Evolutionary conservation across 2,888 invertebrate species (phyloP), one percentile per base, ranked within the genome.

Genomic region (Caenorhabditis panamensis): DNA sequence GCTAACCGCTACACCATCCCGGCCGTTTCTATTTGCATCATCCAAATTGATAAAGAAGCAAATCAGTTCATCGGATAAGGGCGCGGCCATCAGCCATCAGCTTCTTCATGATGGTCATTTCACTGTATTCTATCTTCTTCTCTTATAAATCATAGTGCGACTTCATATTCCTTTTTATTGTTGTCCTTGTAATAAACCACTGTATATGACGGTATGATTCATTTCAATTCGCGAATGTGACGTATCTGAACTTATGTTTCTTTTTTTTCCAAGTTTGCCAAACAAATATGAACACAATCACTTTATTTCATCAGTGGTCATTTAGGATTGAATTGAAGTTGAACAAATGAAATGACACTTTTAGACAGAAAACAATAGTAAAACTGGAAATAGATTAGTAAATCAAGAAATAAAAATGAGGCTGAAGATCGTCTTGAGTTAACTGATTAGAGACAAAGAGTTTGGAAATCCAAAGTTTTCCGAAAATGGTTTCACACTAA

Each of bases 401-500:
- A 63, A 44, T 24, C 37, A 36, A 41, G 16, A 49, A 9, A 53
- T 28, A 53, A 16, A n/a, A 68, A 36, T 6, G 16, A 20, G 47
- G 24, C 8, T 78, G 71, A 78, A 78, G 78, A 78, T 78, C 78
- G 69, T 78, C 53, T 71, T 62, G 63, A 69, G 37, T 69, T 69
- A 77, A 69, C 69, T 77, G 69, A 77, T 69, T 63, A 28, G 18
- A 62, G 18, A 26, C 24, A 62, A 28, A 47, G 36, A 59, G n/a
- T n/a, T n/a, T n/a, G n/a, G n/a, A 51, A 22, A 36, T 6, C 31
- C 4, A 9, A 9, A 31, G 9, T 4, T 31, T 31, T 31, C 5
- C 4, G 31, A 6, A 31, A 9, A 9, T 31, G 9, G 31, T 24
- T 63, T 63, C 28, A 77, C 77, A 77, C 77, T 77, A 77, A 77